A percentile compares a stretch with the other conserved stretches of the same genome.
These are phyloP conservation scores for Dryobotodes eremita DNA, from an alignment of 2,888 invertebrate species.

Conservation along the genomic window DNA sequence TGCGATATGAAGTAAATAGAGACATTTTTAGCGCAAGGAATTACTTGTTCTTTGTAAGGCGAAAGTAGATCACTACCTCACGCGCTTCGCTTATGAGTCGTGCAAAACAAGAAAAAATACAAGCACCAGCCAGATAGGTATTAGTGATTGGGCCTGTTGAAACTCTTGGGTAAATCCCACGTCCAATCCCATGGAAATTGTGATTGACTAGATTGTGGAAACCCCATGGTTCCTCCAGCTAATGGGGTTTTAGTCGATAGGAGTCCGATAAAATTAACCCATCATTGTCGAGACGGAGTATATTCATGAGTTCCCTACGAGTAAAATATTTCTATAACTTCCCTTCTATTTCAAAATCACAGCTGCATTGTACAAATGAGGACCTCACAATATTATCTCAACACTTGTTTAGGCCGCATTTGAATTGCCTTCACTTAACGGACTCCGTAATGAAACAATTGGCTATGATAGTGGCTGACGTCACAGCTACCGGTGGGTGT, in stretches of 20 bases:
- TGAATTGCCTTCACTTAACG: slow-evolving; percentile 57
- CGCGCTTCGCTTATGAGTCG: no score
- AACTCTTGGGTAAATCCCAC: no score
- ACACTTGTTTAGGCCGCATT: slow-evolving; percentile 44
- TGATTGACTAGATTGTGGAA: background rate
- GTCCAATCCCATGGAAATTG: background rate
- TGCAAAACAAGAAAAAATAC: background rate
- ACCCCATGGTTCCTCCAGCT: background rate
- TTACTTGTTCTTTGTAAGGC: no score
- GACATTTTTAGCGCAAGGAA: no score
- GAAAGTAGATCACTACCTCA: no score
- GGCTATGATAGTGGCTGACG: slow-evolving; percentile 50
- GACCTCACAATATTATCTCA: slow-evolving; percentile 7
- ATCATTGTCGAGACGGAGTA: background rate
- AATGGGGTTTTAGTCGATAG: background rate
- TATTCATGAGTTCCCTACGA: background rate
- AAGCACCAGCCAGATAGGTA: background rate
- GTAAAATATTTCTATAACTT: background rate
- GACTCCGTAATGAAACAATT: slow-evolving; percentile 49
- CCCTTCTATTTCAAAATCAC: background rate
- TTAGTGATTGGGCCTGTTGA: background rate
- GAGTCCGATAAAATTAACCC: background rate
- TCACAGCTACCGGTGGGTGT: slow-evolving; percentile 72
- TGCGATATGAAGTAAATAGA: no score
- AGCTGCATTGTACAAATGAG: background rate